phyloP scores from a whole-genome alignment of 2,113 vertebrate species.

The Eubucco bourcierii region DNA sequence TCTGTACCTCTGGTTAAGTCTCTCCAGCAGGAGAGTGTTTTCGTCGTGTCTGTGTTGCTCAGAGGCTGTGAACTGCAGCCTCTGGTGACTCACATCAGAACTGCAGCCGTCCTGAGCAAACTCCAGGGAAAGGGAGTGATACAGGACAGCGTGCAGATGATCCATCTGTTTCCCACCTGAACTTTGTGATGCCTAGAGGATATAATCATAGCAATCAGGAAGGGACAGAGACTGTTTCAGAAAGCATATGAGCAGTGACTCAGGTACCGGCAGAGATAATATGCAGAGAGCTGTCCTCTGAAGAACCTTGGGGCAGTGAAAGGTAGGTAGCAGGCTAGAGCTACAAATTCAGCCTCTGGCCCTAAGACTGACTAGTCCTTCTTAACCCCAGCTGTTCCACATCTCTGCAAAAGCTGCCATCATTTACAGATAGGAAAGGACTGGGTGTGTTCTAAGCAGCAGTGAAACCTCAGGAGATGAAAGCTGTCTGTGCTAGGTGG shows the following conservation, averaged over 20 bases:
- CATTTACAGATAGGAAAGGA: neutral
- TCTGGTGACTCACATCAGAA: neutral
- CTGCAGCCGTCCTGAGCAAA: neutral
- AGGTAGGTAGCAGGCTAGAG: neutral
- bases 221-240: neutral
- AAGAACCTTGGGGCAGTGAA: neutral
- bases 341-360: neutral
- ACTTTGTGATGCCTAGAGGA: neutral
- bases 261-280: neutral
- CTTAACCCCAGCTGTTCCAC: neutral
- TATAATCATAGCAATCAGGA: neutral
- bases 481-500: neutral
- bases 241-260: neutral
- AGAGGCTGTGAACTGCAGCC: neutral
- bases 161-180: conserved; percentile 20
- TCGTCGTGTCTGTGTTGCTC: neutral
- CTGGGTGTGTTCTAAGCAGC: neutral
- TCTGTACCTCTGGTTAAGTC: neutral
- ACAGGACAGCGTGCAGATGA: neutral
- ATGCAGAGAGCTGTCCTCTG: neutral
- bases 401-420: neutral
- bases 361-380: neutral
- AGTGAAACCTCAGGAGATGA: neutral
- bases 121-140: neutral
- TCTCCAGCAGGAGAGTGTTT: neutral